phyloP scores from a whole-genome alignment of 2,113 vertebrate species.

The Spea bombifrons region DNA sequence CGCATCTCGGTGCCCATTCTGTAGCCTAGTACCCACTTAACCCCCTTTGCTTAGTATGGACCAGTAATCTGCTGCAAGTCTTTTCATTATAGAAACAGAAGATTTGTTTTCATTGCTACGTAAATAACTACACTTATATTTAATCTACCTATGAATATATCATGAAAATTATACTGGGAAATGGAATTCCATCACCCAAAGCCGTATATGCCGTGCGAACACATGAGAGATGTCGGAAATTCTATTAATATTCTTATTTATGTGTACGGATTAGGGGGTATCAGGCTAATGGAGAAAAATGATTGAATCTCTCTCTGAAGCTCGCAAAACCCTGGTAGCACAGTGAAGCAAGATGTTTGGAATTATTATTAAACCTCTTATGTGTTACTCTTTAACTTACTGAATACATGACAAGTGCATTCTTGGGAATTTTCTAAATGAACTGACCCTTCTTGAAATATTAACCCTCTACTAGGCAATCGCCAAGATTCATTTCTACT shows the following conservation, averaged over 20 bases:
- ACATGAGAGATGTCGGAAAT: neutral
- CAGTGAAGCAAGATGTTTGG: too few species aligned
- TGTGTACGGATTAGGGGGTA: neutral
- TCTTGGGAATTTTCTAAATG: too few species aligned
- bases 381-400: too few species aligned
- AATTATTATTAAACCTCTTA: too few species aligned
- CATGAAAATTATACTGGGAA: neutral
- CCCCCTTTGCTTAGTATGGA: conserved; percentile 1
- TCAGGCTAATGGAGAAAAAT: neutral
- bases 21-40: conserved; percentile 4
- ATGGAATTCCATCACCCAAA: neutral
- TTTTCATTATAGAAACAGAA: neutral
- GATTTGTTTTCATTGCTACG: neutral
- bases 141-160: conserved; percentile 5
- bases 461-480: too few species aligned
- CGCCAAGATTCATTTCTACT: too few species aligned
- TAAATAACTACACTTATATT: conserved; percentile 2
- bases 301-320: neutral
- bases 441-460: too few species aligned
- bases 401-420: too few species aligned
- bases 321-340: neutral
- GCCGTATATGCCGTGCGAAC: neutral
- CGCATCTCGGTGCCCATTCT: neutral
- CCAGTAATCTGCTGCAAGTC: neutral
- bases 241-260: neutral